Evolutionary conservation across 2,888 invertebrate species (phyloP).

Genomic region (Chalcis sispes): DNA sequence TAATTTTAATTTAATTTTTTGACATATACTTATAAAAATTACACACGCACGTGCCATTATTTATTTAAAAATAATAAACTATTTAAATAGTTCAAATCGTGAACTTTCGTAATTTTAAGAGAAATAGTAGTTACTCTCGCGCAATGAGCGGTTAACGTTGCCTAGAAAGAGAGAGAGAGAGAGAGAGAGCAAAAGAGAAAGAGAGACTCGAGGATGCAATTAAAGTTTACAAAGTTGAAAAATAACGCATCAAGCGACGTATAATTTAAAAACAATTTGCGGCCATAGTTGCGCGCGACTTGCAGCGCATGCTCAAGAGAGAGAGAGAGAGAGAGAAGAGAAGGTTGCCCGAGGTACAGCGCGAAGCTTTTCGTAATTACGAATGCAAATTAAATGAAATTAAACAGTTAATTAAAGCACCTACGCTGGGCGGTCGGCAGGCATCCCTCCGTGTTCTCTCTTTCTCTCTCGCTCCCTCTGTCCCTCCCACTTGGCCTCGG

Average conservation of each 20-base stretch:
- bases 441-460: neutral
- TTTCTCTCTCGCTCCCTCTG: neutral
- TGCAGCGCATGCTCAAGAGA: constrained; percentile 18
- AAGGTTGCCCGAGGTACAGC: neutral
- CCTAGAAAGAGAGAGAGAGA: too few species aligned
- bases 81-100: too few species aligned
- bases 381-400: constrained; percentile 75
- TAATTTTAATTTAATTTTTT: too few species aligned
- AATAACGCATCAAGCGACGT: neutral
- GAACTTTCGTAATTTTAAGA: too few species aligned
- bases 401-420: constrained; percentile 76
- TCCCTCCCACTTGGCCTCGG: constrained; percentile 15
- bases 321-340: constrained; percentile 8
- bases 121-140: too few species aligned
- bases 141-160: too few species aligned
- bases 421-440: constrained; percentile 40
- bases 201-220: too few species aligned
- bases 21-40: too few species aligned
- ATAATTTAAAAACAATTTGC: constrained; percentile 51
- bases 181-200: too few species aligned
- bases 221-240: too few species aligned
- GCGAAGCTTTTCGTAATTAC: constrained; percentile 65
- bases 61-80: too few species aligned
- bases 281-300: constrained; percentile 19
- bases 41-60: too few species aligned